A percentile compares a stretch with the other conserved stretches of the same genome.
Evolutionary conservation across 2,888 invertebrate genomes (phyloP).

Genomic region (Orthosia cruda): DNA sequence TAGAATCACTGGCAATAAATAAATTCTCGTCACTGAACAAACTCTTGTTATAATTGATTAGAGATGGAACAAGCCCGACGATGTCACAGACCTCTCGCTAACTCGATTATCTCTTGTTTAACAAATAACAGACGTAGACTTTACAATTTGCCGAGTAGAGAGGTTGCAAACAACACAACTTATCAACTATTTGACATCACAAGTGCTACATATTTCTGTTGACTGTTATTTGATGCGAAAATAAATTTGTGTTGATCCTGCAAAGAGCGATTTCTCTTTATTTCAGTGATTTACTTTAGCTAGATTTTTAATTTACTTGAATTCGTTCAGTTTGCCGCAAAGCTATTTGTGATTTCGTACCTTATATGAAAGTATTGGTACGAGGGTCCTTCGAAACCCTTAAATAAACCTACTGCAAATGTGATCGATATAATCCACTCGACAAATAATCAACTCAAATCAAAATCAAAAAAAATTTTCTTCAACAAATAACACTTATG

Average conservation of each 20-base stretch:
- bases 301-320: too few species aligned
- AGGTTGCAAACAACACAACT: not conserved
- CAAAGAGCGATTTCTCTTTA: too few species aligned
- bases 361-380: not conserved
- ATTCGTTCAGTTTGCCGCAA: too few species aligned
- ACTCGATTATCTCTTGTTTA: slow-evolving; percentile 55
- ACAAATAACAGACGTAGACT: slow-evolving; percentile 34
- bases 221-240: too few species aligned
- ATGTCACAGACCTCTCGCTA: slow-evolving; percentile 25
- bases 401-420: not conserved
- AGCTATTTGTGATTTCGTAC: not conserved
- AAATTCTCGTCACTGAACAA: slow-evolving; percentile 21
- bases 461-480: too few species aligned
- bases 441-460: not conserved
- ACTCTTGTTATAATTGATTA: slow-evolving; percentile 42
- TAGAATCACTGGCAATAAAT: slow-evolving; percentile 14
- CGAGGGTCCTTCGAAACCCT: not conserved
- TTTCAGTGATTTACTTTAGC: too few species aligned
- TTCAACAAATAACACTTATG: too few species aligned
- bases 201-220: too few species aligned
- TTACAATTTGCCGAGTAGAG: not conserved
- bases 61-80: slow-evolving; percentile 29
- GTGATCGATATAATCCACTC: not conserved
- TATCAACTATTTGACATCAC: not conserved
- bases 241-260: too few species aligned